Base-by-base conservation (phyloP, 2,888 invertebrate species). In the Acrobasis suavella region DNA sequence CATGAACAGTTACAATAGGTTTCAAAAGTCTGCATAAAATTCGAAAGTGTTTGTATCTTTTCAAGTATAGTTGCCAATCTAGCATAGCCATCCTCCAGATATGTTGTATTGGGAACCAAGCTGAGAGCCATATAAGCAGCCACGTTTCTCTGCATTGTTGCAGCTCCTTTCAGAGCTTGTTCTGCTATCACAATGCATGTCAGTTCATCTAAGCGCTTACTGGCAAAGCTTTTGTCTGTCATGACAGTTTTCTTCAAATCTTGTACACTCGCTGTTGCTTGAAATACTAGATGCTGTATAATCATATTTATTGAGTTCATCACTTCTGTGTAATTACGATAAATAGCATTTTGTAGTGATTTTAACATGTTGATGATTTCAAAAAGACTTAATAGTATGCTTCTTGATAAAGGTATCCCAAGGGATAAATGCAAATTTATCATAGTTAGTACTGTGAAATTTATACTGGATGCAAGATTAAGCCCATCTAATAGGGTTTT, bases 351-450 rank as follows among this genome's bases (percentile, higher is more conserved):
- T 77, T 96, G 95, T 68, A 98, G 93, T 39, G 95, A 94, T 88
- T 97, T 97, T 49, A 98, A 86, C 66, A 97, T 93, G 83, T 98
- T 97, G 62, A 97, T 93, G 32, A 98, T 92, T 75, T 96, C 95
- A 87, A 97, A 98, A 59, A 98, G 89, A 3, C 95, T 93, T 68
- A 96, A 91, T 12, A 97, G 93, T 50, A 95, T 94, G 46, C 94
- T 94, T 81, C 96, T 96, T 0, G 95, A 94, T 91, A 98, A 95
- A 5, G 98, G 96, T 73, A 95, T 94, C 37, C 95, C 94, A 58
- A 97, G 92, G 15, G 94, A 93, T 10, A 95, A 92, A 80, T 96
- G 96, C 37, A 96, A 87, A 78, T 95, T 95, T 61, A 96, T 94
- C 10, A 96, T 77, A 42, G 87, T 88, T 22, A 91, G 74, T 58